Base-by-base conservation (phyloP, 1,140 invertebrate genomes). In the Euglossa dilemma region DNA sequence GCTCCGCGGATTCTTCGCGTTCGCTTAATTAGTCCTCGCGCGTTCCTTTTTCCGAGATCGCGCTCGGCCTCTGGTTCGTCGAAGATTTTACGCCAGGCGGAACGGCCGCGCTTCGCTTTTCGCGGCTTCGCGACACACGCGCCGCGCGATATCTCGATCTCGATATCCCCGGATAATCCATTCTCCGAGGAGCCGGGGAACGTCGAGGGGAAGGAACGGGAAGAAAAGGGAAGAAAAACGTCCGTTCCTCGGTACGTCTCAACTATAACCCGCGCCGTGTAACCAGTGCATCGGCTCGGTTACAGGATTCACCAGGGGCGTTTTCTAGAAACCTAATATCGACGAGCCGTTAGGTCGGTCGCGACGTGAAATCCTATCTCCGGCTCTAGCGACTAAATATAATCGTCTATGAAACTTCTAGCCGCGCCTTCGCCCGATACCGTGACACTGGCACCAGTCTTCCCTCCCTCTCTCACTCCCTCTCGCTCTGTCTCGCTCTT, bases 291-390 rank as follows among this genome's bases (percentile, higher is more conserved):
- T 78, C 28, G 63, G 36, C 75, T 82, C 80, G 64, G 73, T 76
- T 69, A 52, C 71, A 28, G 28, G 76, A 81, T 67, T 67, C 54
- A 59, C 47, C 70, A 36, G 47, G 50, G 50, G 61, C 67, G 71
- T 77, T 56, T 64, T 36, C 77, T 56, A 45, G 63, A 84, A 87
- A 86, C 75, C 25, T 63, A 73, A 87, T 84, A 87, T 87, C 73
- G 80, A 70, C 63, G 43, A 23, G n/a, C 56, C 70, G 67, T 78
- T 61, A 73, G 67, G 52, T 76, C 63, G 64, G 69, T 57, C 50
- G 43, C 73, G 36, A 36, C 43, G 75, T 87, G 85, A 87, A 82
- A 87, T 80, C 43, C 36, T 67, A 84, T 64, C 82, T 73, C 28
- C 8, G 11, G 45, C 16, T 28, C 70, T 23, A 47, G 9, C 72